phyloP scores from a whole-genome alignment of 2,888 invertebrate species.

The Embidobia sp. region DNA sequence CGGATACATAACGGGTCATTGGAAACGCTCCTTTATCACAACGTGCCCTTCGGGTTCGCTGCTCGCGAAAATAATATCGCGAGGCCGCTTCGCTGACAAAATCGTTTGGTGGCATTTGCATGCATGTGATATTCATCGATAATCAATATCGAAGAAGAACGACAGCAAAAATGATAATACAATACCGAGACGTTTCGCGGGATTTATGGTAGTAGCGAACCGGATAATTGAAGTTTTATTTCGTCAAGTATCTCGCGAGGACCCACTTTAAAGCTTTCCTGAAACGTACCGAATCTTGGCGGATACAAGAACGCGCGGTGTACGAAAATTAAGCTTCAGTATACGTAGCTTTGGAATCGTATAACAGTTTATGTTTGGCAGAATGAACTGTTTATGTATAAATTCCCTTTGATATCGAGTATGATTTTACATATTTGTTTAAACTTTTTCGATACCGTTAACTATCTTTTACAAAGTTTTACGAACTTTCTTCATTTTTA shows the following conservation, averaged over 20 bases:
- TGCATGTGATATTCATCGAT: constrained; percentile 36
- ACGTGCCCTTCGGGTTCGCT: constrained; percentile 57
- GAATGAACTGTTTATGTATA: too few species aligned
- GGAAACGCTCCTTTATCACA: constrained; percentile 42
- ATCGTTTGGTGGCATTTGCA: constrained; percentile 53
- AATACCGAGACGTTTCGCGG: constrained; percentile 16
- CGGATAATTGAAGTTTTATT: constrained; percentile 31
- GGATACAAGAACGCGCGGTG: too few species aligned
- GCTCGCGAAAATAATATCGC: constrained; percentile 54
- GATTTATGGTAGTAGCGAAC: constrained; percentile 40
- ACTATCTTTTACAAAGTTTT: too few species aligned
- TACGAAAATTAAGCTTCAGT: too few species aligned
- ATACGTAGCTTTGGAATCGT: too few species aligned
- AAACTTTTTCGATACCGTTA: too few species aligned
- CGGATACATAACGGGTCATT: too few species aligned
- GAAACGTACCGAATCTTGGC: too few species aligned
- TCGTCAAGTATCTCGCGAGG: constrained; percentile 19
- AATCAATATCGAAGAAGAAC: constrained; percentile 47
- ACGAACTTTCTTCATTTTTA: too few species aligned
- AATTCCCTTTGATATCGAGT: too few species aligned
- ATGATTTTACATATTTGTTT: too few species aligned
- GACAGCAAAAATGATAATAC: constrained; percentile 36
- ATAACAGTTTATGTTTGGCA: too few species aligned
- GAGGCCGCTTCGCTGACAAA: constrained; percentile 34
- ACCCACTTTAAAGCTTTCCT: neutral